phyloP scores from a whole-genome alignment of 2,113 vertebrate species.

The Cavia porcellus region DNA sequence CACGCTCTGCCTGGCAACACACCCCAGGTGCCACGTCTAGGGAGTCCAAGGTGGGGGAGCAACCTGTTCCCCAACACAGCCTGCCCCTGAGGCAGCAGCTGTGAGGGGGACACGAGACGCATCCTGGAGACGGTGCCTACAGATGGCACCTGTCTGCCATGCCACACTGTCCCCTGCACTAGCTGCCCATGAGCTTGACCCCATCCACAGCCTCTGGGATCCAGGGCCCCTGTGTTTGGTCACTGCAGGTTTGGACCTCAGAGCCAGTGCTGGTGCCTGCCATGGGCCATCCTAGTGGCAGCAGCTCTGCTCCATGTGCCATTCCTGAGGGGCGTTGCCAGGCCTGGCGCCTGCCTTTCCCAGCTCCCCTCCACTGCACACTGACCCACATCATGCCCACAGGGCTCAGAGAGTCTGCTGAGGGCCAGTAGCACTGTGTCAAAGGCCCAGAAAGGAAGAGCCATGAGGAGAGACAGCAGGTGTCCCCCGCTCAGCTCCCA shows the following conservation, averaged over 20 bases:
- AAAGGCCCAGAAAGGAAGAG: not conserved
- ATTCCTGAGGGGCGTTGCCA: not conserved
- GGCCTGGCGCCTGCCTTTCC: not conserved
- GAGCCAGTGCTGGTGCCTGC: not conserved
- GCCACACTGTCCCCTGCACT: not conserved
- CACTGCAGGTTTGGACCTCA: not conserved
- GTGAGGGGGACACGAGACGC: not conserved
- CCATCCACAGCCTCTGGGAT: rapidly evolving
- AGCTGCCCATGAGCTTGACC: not conserved
- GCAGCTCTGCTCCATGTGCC: not conserved
- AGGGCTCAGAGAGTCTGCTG: not conserved
- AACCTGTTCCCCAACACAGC: not conserved
- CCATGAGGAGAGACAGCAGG: not conserved
- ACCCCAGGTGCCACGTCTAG: rapidly evolving
- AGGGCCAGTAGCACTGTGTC: not conserved
- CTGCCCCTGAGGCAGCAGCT: not conserved
- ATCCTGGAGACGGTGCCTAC: not conserved
- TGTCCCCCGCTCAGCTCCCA: not conserved
- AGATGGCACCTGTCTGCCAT: not conserved
- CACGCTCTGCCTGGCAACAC: rapidly evolving
- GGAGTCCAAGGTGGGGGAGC: not conserved
- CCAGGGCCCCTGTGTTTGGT: not conserved
- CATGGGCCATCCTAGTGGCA: not conserved
- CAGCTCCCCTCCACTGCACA: not conserved
- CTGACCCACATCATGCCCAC: not conserved